Percentiles rank a stretch among this genome's conserved stretches.
phyloP scores from a whole-genome alignment of 1,140 invertebrate species.

The Drosophila trapezifrons region DNA sequence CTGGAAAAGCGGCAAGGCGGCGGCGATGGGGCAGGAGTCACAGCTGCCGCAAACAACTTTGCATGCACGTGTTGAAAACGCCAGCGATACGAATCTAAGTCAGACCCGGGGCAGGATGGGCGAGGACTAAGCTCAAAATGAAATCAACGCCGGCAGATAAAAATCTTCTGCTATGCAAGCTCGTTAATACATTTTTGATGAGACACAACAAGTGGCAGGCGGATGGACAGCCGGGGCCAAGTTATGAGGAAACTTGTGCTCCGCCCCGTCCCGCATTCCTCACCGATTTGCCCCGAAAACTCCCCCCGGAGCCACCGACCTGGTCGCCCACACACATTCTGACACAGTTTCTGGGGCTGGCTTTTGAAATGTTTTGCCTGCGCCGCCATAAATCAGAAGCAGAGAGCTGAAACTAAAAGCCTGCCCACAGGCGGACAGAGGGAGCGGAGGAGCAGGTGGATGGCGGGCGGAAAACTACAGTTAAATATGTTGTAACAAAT shows the following conservation, averaged over 20 bases:
- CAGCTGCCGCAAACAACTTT: slow-evolving; percentile 70
- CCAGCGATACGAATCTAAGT: slow-evolving; percentile 74
- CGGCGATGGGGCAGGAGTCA: slow-evolving; percentile 21
- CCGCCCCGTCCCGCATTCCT: neutral
- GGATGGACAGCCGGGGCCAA: slow-evolving; percentile 56
- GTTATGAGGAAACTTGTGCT: slow-evolving; percentile 70
- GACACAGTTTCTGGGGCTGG: slow-evolving; percentile 63
- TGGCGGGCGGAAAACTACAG: slow-evolving; percentile 63
- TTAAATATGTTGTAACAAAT: slow-evolving; percentile 82
- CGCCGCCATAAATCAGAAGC: slow-evolving; percentile 75
- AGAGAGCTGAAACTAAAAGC: slow-evolving; percentile 71
- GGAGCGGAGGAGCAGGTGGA: slow-evolving; percentile 6
- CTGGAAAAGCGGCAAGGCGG: slow-evolving; percentile 10
- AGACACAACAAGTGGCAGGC: slow-evolving; percentile 80
- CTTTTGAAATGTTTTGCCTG: slow-evolving; percentile 79
- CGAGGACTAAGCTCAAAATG: slow-evolving; percentile 65
- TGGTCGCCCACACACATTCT: slow-evolving; percentile 20
- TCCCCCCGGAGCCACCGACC: neutral
- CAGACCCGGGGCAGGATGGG: slow-evolving; percentile 41
- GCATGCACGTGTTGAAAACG: slow-evolving; percentile 79
- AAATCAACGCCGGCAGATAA: slow-evolving; percentile 81
- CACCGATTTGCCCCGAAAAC: neutral
- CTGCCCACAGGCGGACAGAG: slow-evolving; percentile 52
- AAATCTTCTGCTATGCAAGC: slow-evolving; percentile 81
- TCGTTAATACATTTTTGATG: slow-evolving; percentile 83